Evolutionary conservation across 2,888 invertebrate genomes (phyloP).

Genomic region (Drosophila pegasa): DNA sequence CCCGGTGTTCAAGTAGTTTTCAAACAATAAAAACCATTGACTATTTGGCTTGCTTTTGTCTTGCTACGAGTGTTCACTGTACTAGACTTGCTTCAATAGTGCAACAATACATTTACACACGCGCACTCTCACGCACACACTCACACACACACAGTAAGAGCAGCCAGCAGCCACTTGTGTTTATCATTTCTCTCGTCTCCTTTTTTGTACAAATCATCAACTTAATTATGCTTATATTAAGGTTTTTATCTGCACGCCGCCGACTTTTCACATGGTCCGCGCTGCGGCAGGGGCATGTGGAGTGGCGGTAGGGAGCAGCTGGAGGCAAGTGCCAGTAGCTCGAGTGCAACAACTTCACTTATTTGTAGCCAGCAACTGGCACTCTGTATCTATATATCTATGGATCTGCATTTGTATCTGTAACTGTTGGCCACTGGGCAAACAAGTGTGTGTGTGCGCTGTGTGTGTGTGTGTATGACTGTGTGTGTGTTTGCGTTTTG

Average conservation of each 20-base stretch:
- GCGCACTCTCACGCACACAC: slow-evolving; percentile 5
- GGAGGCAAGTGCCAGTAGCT: slow-evolving; percentile 76
- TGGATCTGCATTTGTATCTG: slow-evolving; percentile 51
- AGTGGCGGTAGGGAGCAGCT: slow-evolving; percentile 19
- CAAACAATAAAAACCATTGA: slow-evolving; percentile 18
- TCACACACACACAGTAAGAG: slow-evolving; percentile 6
- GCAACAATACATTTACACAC: slow-evolving; percentile 33
- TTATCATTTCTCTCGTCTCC: slow-evolving; percentile 70
- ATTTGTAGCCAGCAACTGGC: slow-evolving; percentile 71
- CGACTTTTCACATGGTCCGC: slow-evolving; percentile 72
- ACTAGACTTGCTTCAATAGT: slow-evolving; percentile 30
- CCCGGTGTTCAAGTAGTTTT: slow-evolving; percentile 19
- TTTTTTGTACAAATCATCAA: slow-evolving; percentile 81
- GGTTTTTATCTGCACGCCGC: slow-evolving; percentile 75
- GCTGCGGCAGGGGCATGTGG: neutral
- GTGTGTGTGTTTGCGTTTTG: slow-evolving; percentile 68
- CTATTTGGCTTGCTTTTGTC: slow-evolving; percentile 9
- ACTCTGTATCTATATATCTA: slow-evolving; percentile 49
- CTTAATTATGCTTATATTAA: slow-evolving; percentile 82
- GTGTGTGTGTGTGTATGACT: slow-evolving; percentile 27
- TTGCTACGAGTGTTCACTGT: slow-evolving; percentile 32
- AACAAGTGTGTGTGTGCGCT: slow-evolving; percentile 5
- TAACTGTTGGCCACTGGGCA: slow-evolving; percentile 43
- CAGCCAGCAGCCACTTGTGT: slow-evolving; percentile 59
- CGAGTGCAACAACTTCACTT: slow-evolving; percentile 80